phyloP scores from a whole-genome alignment of 1,140 invertebrate genomes.

The Coelopa frigida region DNA sequence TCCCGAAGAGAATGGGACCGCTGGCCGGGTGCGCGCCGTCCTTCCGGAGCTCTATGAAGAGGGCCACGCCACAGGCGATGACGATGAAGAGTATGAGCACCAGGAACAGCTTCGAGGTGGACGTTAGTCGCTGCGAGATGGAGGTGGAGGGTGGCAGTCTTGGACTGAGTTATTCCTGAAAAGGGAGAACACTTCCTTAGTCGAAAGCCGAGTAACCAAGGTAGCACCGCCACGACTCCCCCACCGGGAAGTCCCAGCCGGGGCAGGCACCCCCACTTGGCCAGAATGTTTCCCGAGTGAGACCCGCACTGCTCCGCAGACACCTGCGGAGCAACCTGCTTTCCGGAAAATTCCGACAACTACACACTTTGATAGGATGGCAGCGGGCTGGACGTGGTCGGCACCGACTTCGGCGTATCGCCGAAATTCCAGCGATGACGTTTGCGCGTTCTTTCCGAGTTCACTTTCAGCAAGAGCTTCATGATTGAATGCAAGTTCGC shows the following conservation, averaged over 20 bases:
- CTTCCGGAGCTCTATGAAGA: slow-evolving; percentile 20
- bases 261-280: too few species aligned
- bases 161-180: slow-evolving; percentile 29
- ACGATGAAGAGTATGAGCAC: slow-evolving; percentile 28
- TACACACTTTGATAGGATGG: too few species aligned
- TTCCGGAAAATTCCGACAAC: too few species aligned
- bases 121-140: slow-evolving; percentile 20
- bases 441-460: slow-evolving; percentile 34
- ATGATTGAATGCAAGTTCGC: too few species aligned
- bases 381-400: too few species aligned
- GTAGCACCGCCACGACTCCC: too few species aligned
- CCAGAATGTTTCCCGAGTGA: too few species aligned
- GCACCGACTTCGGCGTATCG: too few species aligned
- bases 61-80: slow-evolving; percentile 19
- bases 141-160: slow-evolving; percentile 1
- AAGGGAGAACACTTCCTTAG: not conserved
- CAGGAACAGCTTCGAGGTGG: slow-evolving; percentile 25
- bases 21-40: not conserved
- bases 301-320: too few species aligned
- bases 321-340: too few species aligned
- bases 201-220: too few species aligned
- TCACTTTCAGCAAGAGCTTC: slow-evolving; percentile 40
- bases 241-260: too few species aligned
- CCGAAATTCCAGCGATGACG: slow-evolving; percentile 22
- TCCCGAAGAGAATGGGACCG: slow-evolving; percentile 30